Evolutionary conservation across 2,888 invertebrate species (phyloP), one percentile per base, ranked within the genome.

Genomic region (Tipula lateralis): DNA sequence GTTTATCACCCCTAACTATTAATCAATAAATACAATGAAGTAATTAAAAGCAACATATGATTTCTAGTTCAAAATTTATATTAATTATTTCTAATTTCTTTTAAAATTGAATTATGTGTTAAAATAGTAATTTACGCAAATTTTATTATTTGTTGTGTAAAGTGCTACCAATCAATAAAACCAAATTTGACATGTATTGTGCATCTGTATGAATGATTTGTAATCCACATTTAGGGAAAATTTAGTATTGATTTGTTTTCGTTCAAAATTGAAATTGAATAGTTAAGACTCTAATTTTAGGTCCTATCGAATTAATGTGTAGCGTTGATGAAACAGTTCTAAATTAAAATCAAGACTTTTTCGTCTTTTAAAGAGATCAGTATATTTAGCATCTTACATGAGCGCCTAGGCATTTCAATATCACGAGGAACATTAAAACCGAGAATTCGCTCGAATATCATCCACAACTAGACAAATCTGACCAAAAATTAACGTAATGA

Each of bases 131-230:
- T 24, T 24, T 66, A 24, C 24, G 66, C 24, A n/a, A 66, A 24
- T 66, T 66, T 66, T 66, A 66, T 66, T 66, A 66, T 66, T 66
- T 66, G 66, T 66, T 66, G 66, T 66, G 66, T 12, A 24, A 66
- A 66, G n/a, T 66, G 66, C 1, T 66, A 66, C 66, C 66, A 66
- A 50, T 1, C 44, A 16, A 50, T 6, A 6, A 66, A 66, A 24
- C 9, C 1, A 66, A 66, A 66, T 12, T 66, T 66, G 7, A 44
- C 19, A 66, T 24, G 19, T 24, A n/a, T n/a, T n/a, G n/a, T 44
- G n/a, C 9, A 44, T 24, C 24, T 6, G 12, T 66, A 16, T 16
- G 44, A 16, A 19, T 16, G 1, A 0, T 50, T 50, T 0, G 24
- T 66, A 7, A 24, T 9, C 66, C 12, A 66, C 66, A 66, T 66